Percentiles rank a stretch among this genome's conserved stretches.
Evolutionary conservation across 53 echinoderm and acorn worm species (phyloP).

Genomic region (Antedon mediterranea): DNA sequence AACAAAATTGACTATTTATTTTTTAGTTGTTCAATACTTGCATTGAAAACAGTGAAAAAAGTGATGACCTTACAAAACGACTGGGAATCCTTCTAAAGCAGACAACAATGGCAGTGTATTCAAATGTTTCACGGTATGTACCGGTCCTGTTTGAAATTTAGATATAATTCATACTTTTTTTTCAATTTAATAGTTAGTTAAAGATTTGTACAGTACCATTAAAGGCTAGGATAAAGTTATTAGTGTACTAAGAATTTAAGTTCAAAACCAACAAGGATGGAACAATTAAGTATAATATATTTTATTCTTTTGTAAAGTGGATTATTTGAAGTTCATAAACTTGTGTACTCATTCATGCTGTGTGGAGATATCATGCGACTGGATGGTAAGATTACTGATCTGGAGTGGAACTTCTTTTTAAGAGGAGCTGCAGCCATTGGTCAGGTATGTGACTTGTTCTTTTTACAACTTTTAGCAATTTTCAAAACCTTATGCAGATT

Average conservation of each 20-base stretch:
- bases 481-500: not conserved
- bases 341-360: slow-evolving; percentile 97
- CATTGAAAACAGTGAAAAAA: slow-evolving; percentile 93
- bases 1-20: not conserved
- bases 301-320: slow-evolving; percentile 30
- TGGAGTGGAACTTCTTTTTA: slow-evolving; percentile 97
- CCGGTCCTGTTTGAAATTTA: no score
- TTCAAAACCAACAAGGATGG: no score
- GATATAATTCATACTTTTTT: no score
- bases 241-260: no score
- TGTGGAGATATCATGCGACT: slow-evolving; percentile 92
- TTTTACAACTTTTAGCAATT: not conserved
- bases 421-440: slow-evolving; percentile 77
- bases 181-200: no score
- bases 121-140: slow-evolving; percentile 76
- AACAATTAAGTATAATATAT: no score
- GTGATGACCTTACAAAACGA: slow-evolving; percentile 56
- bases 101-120: slow-evolving; percentile 81
- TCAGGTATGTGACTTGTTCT: slow-evolving; percentile 37
- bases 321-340: slow-evolving; percentile 93
- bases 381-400: slow-evolving; percentile 45
- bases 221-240: no score
- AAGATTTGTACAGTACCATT: no score
- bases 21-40: slow-evolving; percentile 83
- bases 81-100: slow-evolving; percentile 60